Conservation (phyloP, 2,113 vertebrate species). For the Brienomyrus brachyistius region DNA sequence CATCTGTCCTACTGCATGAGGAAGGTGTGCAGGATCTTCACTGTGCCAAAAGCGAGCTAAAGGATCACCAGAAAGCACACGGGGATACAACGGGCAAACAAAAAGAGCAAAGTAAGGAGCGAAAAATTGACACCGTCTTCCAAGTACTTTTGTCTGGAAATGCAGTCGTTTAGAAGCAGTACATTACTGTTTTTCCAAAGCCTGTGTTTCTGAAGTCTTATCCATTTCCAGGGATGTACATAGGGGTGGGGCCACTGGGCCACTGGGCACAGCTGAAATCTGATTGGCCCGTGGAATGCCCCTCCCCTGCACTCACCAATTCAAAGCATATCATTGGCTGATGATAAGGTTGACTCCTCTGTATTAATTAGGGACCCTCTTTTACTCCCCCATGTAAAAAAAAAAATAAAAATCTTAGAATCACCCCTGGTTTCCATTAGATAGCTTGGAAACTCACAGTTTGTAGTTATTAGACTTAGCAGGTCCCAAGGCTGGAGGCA, state of each 20-base stretch:
- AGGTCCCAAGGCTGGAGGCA: not conserved
- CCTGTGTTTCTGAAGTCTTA: not conserved
- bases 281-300: not conserved
- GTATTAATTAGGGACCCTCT: not conserved
- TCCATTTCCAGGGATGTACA: not conserved
- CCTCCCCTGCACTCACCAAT: not conserved
- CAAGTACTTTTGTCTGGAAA: not conserved
- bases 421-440: not conserved
- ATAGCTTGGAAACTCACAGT: not conserved
- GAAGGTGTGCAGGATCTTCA: not conserved
- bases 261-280: not conserved
- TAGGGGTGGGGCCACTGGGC: not conserved
- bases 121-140: not conserved
- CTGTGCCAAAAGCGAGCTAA: not conserved
- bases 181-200: not conserved
- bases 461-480: not conserved
- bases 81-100: not conserved
- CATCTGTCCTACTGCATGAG: not conserved
- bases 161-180: not conserved
- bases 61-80: not conserved
- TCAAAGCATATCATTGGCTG: not conserved
- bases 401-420: not conserved
- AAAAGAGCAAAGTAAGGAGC: not conserved
- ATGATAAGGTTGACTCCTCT: not conserved
- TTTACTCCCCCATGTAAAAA: not conserved